phyloP scores from a whole-genome alignment of 1,140 invertebrate genomes.

The Drosophila cardini region DNA sequence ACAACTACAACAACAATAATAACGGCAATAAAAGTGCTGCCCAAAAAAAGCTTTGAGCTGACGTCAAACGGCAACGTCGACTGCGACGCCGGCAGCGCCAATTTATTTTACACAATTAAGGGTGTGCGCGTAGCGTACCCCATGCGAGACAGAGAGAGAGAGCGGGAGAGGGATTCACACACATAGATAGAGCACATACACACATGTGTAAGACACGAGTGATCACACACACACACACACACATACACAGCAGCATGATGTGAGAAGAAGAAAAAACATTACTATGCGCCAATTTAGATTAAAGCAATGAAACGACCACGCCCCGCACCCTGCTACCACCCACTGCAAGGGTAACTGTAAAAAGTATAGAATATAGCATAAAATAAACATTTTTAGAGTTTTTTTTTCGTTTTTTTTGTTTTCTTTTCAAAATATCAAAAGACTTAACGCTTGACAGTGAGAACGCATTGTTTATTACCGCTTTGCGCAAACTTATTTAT shows the following conservation, averaged over 20 bases:
- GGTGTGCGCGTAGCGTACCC: conserved; percentile 65
- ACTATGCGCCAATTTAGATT: conserved; percentile 81
- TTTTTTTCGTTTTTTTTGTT: not conserved
- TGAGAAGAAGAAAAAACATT: conserved; percentile 49
- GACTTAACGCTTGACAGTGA: conserved; percentile 52
- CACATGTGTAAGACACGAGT: conserved; percentile 59
- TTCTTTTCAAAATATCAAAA: conserved; percentile 63
- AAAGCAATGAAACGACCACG: conserved; percentile 69
- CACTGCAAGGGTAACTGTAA: conserved; percentile 39
- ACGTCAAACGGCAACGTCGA: conserved; percentile 68
- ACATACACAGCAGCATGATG: conserved; percentile 29
- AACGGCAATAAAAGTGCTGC: conserved; percentile 67
- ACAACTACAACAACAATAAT: conserved; percentile 48
- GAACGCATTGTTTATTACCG: conserved; percentile 47
- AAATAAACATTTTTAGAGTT: conserved; percentile 22
- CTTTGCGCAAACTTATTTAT: conserved; percentile 31
- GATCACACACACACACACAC: conserved; percentile 59
- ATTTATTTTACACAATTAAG: conserved; percentile 83
- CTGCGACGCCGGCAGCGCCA: conserved; percentile 60
- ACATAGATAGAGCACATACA: conserved; percentile 13
- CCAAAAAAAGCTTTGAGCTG: conserved; percentile 76
- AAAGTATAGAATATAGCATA: conserved; percentile 34
- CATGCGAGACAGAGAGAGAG: conserved; percentile 21
- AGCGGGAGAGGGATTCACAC: conserved; percentile 16
- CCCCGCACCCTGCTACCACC: conserved; percentile 39